Evolutionary conservation across 2,113 vertebrate species (phyloP).

Genomic region (Lepus europaeus): DNA sequence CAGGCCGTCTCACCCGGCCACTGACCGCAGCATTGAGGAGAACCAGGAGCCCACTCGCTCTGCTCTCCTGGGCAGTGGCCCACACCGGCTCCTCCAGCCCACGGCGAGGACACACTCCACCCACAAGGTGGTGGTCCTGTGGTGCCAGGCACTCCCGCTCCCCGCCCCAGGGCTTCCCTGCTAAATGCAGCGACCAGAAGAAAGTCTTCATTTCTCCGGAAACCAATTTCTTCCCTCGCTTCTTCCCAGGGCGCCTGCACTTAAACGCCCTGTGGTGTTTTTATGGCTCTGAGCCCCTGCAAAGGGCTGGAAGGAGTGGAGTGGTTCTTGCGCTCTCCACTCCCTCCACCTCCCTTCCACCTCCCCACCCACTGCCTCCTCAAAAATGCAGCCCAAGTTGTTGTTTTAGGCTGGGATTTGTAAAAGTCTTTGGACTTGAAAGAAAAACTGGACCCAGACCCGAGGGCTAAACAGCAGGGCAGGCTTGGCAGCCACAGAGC

Average conservation of each 20-base stretch:
- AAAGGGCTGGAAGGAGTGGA: background rate
- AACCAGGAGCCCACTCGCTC: background rate
- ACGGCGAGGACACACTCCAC: background rate
- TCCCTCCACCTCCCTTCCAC: background rate
- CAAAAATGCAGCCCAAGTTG: conserved; percentile 66
- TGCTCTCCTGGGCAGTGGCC: background rate
- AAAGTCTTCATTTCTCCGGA: conserved; percentile 52
- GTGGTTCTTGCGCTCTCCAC: background rate
- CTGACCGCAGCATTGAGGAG: too few species aligned
- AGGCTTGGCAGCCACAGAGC: background rate
- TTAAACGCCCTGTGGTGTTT: conserved; percentile 46
- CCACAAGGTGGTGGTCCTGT: background rate
- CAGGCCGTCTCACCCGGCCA: background rate
- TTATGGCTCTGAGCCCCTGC: conserved; percentile 36
- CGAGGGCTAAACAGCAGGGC: conserved; percentile 34
- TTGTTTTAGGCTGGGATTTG: conserved; percentile 72
- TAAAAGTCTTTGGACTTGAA: conserved; percentile 75
- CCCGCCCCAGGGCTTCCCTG: background rate
- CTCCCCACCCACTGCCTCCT: background rate
- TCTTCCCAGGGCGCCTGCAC: conserved; percentile 32
- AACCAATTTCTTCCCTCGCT: background rate
- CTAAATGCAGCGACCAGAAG: background rate
- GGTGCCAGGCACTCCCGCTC: background rate
- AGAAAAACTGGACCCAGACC: conserved; percentile 62
- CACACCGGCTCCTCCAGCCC: fast-evolving